Conservation (phyloP, 2,797 vertebrate genomes). For the Brachyrhaphis roseni region DNA sequence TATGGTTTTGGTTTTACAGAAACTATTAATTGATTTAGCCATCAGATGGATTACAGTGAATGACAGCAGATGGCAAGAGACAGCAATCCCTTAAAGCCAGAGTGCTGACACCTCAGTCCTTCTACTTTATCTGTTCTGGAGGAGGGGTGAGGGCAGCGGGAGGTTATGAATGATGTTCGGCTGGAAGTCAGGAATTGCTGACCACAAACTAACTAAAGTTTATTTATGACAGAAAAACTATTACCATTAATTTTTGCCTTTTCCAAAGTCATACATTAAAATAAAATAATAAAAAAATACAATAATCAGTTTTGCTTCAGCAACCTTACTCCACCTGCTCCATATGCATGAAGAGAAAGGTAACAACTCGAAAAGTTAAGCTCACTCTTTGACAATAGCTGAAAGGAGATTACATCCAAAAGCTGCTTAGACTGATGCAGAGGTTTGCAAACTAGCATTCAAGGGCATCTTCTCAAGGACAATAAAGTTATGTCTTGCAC, state of each 20-base stretch:
- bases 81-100: slow-evolving; percentile 77
- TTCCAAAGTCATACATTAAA: background rate
- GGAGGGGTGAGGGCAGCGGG: background rate
- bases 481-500: slow-evolving; percentile 12
- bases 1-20: slow-evolving; percentile 34
- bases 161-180: background rate
- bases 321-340: slow-evolving; percentile 3
- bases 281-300: background rate
- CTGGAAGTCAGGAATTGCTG: background rate
- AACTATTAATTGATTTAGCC: slow-evolving; percentile 77
- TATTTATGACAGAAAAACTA: slow-evolving; percentile 7
- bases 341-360: slow-evolving; percentile 14
- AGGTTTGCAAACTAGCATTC: slow-evolving; percentile 66
- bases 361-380: slow-evolving; percentile 72
- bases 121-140: slow-evolving; percentile 48
- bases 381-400: slow-evolving; percentile 78
- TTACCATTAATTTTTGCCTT: slow-evolving; percentile 4
- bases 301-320: background rate
- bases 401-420: slow-evolving; percentile 75
- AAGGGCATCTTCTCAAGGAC: slow-evolving; percentile 62
- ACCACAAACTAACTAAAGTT: background rate
- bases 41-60: slow-evolving; percentile 75
- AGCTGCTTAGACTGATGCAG: slow-evolving; percentile 70
- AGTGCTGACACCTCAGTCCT: slow-evolving; percentile 75
- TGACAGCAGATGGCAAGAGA: slow-evolving; percentile 84